Percentiles rank a stretch among this genome's conserved stretches.
Conservation (phyloP, 2,888 invertebrate genomes). For the Zygaena filipendulae region DNA sequence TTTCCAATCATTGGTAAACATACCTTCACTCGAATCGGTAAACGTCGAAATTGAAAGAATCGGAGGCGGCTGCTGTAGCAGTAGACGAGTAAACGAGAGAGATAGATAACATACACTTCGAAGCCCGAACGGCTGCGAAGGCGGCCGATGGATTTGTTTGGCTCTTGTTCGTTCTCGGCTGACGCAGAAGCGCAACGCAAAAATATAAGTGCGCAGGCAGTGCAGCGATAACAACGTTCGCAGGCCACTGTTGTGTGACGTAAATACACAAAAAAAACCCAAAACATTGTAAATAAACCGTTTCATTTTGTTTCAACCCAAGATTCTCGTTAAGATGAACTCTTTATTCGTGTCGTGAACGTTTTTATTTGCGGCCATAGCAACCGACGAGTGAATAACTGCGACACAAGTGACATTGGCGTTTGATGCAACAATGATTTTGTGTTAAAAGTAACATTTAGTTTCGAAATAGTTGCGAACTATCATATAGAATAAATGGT, state of each 20-base stretch:
- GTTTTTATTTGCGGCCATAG: constrained; percentile 38
- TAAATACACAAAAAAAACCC: constrained; percentile 49
- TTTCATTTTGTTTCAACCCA: too few relatives aligned
- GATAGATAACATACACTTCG: too few relatives aligned
- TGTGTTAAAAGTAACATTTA: too few relatives aligned
- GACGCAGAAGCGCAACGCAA: constrained; percentile 64
- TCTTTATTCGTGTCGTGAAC: constrained; percentile 37
- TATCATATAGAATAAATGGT: constrained; percentile 28
- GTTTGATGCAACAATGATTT: constrained; percentile 34
- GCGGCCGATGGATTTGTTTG: neutral
- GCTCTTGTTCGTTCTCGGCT: constrained; percentile 14
- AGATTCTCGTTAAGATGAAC: too few relatives aligned
- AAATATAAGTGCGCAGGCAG: constrained; percentile 57
- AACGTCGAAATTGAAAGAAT: too few relatives aligned
- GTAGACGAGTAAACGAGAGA: too few relatives aligned
- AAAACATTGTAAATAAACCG: constrained; percentile 45
- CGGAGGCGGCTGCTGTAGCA: too few relatives aligned
- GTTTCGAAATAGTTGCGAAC: constrained; percentile 30
- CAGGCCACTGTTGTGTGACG: constrained; percentile 55
- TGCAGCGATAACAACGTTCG: constrained; percentile 60
- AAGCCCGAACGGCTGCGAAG: neutral
- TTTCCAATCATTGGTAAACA: too few relatives aligned
- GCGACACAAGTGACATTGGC: constrained; percentile 51
- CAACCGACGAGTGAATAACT: constrained; percentile 48
- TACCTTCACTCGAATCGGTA: too few relatives aligned